Evolutionary conservation across 2,797 vertebrate species (phyloP).

Genomic region (Tapera naevia): DNA sequence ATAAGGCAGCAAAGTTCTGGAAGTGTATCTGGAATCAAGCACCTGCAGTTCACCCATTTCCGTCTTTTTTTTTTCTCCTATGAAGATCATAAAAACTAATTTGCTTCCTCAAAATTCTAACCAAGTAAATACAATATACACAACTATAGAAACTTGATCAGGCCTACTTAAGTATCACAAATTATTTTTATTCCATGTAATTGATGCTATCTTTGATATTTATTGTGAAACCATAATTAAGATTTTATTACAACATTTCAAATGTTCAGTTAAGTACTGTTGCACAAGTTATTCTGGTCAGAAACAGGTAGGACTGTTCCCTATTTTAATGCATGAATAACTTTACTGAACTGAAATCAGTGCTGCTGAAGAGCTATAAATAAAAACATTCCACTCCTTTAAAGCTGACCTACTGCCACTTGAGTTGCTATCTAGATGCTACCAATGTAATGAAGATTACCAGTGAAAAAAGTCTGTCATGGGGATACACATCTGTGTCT

Average conservation of each 20-base stretch:
- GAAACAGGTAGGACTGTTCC: neutral
- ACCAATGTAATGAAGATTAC: neutral
- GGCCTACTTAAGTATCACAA: neutral
- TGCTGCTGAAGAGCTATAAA: neutral
- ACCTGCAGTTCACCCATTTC: neutral
- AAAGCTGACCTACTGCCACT: neutral
- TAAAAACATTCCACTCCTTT: neutral
- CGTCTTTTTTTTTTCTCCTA: neutral
- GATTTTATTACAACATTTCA: conserved; percentile 10
- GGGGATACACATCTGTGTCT: neutral
- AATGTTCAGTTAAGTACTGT: neutral
- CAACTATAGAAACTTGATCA: neutral
- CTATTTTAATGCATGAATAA: neutral
- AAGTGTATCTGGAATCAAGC: neutral
- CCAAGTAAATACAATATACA: neutral
- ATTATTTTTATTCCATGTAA: neutral
- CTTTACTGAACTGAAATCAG: neutral
- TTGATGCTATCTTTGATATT: neutral
- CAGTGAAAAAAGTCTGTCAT: neutral
- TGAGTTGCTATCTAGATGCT: neutral
- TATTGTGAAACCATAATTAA: neutral
- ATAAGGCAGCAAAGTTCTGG: neutral
- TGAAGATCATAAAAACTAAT: neutral
- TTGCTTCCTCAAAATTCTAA: neutral
- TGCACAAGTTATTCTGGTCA: neutral